Conservation (phyloP, 2,113 vertebrate species). For the Daubentonia madagascariensis region DNA sequence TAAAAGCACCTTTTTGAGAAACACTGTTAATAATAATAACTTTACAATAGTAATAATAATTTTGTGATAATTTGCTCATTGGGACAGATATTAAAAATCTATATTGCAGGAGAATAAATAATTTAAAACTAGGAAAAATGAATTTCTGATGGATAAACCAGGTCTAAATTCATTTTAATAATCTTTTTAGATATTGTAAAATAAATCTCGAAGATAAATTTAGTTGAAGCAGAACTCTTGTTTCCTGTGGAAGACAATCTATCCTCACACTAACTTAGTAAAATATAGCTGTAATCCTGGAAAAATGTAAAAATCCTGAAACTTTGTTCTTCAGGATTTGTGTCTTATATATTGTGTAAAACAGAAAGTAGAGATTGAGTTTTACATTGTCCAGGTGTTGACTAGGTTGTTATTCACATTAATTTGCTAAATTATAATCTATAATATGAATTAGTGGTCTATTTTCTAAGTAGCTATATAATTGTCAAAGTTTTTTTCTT, state of each 20-base stretch:
- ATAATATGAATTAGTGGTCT: background rate
- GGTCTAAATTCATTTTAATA: background rate
- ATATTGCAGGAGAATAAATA: background rate
- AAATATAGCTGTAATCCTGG: background rate
- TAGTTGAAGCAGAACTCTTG: background rate
- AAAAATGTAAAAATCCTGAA: background rate
- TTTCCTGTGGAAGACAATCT: background rate
- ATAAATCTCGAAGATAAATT: background rate
- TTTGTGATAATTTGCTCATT: background rate
- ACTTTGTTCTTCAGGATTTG: background rate
- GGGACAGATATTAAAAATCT: background rate
- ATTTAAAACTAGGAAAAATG: background rate
- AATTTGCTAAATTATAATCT: background rate
- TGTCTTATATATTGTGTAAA: background rate
- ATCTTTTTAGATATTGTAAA: background rate
- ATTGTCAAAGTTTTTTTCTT: background rate
- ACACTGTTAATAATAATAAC: background rate
- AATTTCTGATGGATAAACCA: background rate
- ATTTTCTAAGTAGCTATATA: background rate
- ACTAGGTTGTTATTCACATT: background rate
- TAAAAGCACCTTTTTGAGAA: background rate
- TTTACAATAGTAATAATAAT: background rate
- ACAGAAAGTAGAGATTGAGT: background rate
- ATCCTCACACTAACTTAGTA: background rate
- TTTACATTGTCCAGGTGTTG: background rate